Percentiles rank a stretch among this genome's conserved stretches.
phyloP scores from a whole-genome alignment of 2,888 invertebrate species.

The Incurvaria masculella region DNA sequence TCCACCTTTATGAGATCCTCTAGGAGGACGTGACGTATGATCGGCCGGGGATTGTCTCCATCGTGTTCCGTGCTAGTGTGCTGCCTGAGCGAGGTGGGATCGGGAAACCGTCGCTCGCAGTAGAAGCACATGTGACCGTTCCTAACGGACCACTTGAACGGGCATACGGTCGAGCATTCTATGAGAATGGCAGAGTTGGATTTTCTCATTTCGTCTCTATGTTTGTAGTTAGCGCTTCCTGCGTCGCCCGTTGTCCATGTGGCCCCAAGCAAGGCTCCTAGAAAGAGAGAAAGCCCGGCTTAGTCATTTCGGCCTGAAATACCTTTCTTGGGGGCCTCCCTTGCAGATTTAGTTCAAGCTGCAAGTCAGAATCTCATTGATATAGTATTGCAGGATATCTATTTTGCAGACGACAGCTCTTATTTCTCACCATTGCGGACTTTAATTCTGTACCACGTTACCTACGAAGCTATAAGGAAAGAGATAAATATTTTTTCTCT shows the following conservation, averaged over 20 bases:
- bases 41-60: conserved; percentile 33
- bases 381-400: no score
- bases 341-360: no score
- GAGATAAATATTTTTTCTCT: no score
- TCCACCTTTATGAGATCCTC: conserved; percentile 42
- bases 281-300: not conserved
- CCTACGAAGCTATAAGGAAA: no score
- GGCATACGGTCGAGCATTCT: conserved; percentile 41
- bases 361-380: no score
- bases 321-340: no score
- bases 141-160: conserved; percentile 40
- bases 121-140: conserved; percentile 45
- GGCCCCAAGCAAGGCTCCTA: not conserved
- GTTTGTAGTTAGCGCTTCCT: no score
- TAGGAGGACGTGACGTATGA: conserved; percentile 38
- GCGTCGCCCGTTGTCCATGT: no score
- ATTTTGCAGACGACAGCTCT: no score
- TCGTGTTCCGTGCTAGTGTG: conserved; percentile 39
- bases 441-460: no score
- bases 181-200: conserved; percentile 19
- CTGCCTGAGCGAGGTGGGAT: conserved; percentile 30
- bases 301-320: no score
- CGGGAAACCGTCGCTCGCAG: conserved; percentile 40
- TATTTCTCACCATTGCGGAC: no score
- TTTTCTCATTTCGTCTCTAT: not conserved